Base-by-base conservation (phyloP, 2,797 vertebrate genomes). In the Anas flavirostris region DNA sequence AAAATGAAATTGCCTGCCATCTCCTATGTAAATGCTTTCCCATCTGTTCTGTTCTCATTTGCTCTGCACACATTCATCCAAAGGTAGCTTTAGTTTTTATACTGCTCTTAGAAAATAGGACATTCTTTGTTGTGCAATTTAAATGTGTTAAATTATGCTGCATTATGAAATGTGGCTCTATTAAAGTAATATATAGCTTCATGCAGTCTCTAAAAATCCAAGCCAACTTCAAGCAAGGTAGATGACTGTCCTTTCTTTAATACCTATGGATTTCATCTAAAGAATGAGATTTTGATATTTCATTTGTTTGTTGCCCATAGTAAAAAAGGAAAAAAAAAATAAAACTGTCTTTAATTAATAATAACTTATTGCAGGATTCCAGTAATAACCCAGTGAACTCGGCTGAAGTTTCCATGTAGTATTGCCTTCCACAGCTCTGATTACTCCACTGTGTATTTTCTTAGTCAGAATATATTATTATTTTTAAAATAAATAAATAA, bases 11-110 rank as follows among this genome's bases (percentile, higher is more conserved):
- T 93, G 94, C 93, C 90, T 94, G 72, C 93, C 88, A 91, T 94
- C 78, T 89, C 84, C 83, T 95, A 94, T 94, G 91, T 94, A 96
- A 96, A 96, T 94, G 90, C 86, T 90, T 93, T 63, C 91, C 94
- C 94, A 96, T 96, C 95, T 97, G 95, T 93, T 97, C 93, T 86
- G 52, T 90, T 96, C 88, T 91, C 95, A 94, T 96, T 95, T 95
- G 89, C 93, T 66, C 81, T 82, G 81, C 64, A 90, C 26, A 82
- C 50, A 62, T 63, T 95, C 83, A 66, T 90, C 60, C 62, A 82
- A 91, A 97, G 93, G 90, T 96, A 93, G 64, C 78, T 94, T 77
- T 79, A 52, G 64, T 77, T 93, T 94, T 88, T 63, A 90, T 81
- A 89, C 3, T n/a, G 75, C 83, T 90, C 77, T 69, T 77, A 82